Conservation (phyloP, 2,797 vertebrate species). For the Cyprinodon diabolis region DNA sequence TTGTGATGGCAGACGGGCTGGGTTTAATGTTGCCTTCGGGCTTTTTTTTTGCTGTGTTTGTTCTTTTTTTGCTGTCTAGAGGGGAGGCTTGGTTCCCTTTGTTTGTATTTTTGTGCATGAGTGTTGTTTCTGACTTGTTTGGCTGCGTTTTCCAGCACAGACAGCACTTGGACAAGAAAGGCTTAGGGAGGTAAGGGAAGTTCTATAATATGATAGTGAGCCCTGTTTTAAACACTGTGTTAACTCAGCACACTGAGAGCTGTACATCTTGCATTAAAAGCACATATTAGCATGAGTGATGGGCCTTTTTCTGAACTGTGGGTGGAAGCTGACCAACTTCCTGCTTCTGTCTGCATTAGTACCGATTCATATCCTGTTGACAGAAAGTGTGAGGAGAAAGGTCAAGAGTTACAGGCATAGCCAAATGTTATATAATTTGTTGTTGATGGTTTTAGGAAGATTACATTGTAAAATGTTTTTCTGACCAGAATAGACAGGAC, state of each 20-base stretch:
- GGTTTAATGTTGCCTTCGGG: conserved; percentile 67
- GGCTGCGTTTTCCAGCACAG: conserved; percentile 49
- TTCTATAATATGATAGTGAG: conserved; percentile 37
- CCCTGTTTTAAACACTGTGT: conserved; percentile 12
- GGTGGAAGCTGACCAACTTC: conserved; percentile 43
- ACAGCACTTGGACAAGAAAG: conserved; percentile 35
- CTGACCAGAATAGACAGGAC: neutral
- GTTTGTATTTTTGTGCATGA: conserved; percentile 47
- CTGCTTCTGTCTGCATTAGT: conserved; percentile 29
- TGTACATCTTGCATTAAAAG: neutral
- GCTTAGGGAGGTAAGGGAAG: conserved; percentile 60
- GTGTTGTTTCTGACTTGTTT: conserved; percentile 51
- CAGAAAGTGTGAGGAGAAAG: conserved; percentile 24
- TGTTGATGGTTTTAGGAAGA: conserved; percentile 27
- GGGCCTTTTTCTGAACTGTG: conserved; percentile 6
- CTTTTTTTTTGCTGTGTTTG: conserved; percentile 60
- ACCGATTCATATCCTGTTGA: conserved; percentile 47
- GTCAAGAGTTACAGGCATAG: conserved; percentile 15
- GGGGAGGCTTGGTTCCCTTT: conserved; percentile 58
- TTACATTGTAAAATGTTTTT: conserved; percentile 36
- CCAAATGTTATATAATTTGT: conserved; percentile 14
- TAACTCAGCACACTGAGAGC: conserved; percentile 8
- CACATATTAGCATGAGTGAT: neutral
- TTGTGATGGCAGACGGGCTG: conserved; percentile 52
- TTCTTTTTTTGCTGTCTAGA: conserved; percentile 67